phyloP scores from a whole-genome alignment of 2,888 invertebrate genomes.

The Acleris laterana region DNA sequence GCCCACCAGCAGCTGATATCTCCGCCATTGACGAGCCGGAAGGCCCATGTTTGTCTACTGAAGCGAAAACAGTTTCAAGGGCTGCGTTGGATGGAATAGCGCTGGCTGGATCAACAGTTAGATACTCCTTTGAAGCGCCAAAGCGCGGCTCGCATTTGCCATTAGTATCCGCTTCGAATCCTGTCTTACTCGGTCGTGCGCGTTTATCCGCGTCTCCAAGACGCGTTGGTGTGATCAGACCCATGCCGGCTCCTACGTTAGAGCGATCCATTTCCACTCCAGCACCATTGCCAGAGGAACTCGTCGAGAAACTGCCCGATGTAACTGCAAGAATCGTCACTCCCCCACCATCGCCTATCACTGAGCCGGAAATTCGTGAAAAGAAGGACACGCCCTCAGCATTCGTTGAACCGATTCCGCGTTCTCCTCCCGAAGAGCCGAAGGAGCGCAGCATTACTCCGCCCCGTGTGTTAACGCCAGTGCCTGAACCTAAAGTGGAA shows the following conservation, averaged over 20 bases:
- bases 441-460: conserved; percentile 43
- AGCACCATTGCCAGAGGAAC: conserved; percentile 39
- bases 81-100: conserved; percentile 84
- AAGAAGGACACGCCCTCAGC: conserved; percentile 65
- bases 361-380: conserved; percentile 65
- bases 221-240: conserved; percentile 85
- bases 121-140: conserved; percentile 83
- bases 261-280: conserved; percentile 43
- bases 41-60: conserved; percentile 51
- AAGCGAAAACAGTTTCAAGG: conserved; percentile 42
- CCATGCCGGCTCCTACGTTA: conserved; percentile 66
- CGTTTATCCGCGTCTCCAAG: conserved; percentile 63
- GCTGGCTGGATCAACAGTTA: conserved; percentile 87
- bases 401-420: conserved; percentile 70
- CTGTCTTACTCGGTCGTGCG: conserved; percentile 64
- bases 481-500: conserved; percentile 27
- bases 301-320: conserved; percentile 43
- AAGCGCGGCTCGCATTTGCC: conserved; percentile 65
- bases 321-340: conserved; percentile 46
- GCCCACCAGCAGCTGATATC: conserved; percentile 50
- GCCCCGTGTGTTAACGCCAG: conserved; percentile 36
- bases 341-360: conserved; percentile 53
- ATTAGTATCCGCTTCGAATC: conserved; percentile 69
- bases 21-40: conserved; percentile 55
- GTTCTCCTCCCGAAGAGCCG: conserved; percentile 58